These are phyloP conservation scores for Neopipo cinnamomea DNA, from an alignment of 2,113 vertebrate species.

Conservation along the genomic window DNA sequence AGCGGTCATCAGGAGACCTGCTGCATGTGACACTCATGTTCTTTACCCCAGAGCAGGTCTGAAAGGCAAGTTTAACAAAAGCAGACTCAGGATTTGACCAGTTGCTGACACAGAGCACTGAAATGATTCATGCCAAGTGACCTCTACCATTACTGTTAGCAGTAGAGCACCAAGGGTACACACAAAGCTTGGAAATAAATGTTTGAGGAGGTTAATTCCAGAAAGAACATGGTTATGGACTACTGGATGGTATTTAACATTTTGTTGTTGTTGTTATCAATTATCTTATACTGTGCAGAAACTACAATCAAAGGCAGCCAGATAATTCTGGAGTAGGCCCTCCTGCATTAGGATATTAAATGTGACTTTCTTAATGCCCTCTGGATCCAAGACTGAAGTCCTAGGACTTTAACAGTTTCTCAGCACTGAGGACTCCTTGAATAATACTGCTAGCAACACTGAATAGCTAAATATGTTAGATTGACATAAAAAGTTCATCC, in stretches of 20 bases:
- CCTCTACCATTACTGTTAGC: neutral
- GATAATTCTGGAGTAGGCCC: neutral
- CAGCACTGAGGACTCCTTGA: neutral
- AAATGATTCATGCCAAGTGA: neutral
- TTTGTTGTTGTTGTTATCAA: neutral
- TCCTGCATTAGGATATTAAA: neutral
- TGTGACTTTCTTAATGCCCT: neutral
- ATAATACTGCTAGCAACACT: neutral
- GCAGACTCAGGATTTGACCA: neutral
- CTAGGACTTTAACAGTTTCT: neutral
- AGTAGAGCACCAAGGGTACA: neutral
- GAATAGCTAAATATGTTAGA: neutral
- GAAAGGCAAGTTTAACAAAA: neutral
- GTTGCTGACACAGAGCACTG: neutral
- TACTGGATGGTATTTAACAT: neutral
- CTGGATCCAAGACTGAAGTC: neutral
- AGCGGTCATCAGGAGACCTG: neutral
- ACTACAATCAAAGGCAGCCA: neutral
- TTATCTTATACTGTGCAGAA: neutral
- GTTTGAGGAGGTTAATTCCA: neutral
- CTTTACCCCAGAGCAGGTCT: neutral
- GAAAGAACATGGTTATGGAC: neutral
- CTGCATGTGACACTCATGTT: neutral
- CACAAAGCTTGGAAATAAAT: neutral
- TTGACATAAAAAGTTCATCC: neutral